Evolutionary conservation across 2,888 invertebrate species (phyloP).

Genomic region (Iphiclides podalirius): DNA sequence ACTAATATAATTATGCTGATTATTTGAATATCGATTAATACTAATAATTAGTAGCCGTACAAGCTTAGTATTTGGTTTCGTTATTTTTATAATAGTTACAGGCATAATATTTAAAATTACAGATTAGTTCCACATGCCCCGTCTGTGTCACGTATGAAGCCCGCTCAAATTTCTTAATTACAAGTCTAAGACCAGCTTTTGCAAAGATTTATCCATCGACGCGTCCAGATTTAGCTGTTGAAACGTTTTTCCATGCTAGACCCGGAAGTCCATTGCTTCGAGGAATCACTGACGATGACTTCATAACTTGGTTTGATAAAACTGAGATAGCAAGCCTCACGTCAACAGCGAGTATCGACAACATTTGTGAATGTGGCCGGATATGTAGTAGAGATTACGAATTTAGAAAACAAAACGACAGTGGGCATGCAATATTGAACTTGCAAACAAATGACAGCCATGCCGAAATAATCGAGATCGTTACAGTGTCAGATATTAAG

Average conservation of each 20-base stretch:
- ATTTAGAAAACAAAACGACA: slow-evolving; percentile 50
- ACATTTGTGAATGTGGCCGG: slow-evolving; percentile 77
- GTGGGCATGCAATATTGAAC: slow-evolving; percentile 27
- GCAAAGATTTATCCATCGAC: slow-evolving; percentile 82
- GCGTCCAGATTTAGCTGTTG: slow-evolving; percentile 82
- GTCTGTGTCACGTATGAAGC: slow-evolving; percentile 82
- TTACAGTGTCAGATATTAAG: slow-evolving; percentile 22
- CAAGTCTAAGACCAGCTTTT: slow-evolving; percentile 82
- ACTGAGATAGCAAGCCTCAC: slow-evolving; percentile 72
- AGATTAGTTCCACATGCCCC: slow-evolving; percentile 81
- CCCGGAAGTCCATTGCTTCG: slow-evolving; percentile 80
- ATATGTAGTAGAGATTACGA: slow-evolving; percentile 71
- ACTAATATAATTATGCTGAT: too few species aligned
- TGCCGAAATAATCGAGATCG: slow-evolving; percentile 27
- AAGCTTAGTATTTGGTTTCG: too few species aligned
- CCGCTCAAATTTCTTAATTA: slow-evolving; percentile 80
- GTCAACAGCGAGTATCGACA: slow-evolving; percentile 67
- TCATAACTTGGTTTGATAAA: slow-evolving; percentile 84
- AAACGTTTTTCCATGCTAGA: slow-evolving; percentile 82
- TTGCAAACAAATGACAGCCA: slow-evolving; percentile 23
- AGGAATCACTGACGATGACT: slow-evolving; percentile 83
- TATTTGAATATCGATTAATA: too few species aligned
- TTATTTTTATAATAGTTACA: too few species aligned
- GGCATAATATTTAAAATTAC: too few species aligned
- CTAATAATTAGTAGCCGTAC: too few species aligned